Base-by-base conservation (phyloP, 2,888 invertebrate species). In the Mythimna impura region DNA sequence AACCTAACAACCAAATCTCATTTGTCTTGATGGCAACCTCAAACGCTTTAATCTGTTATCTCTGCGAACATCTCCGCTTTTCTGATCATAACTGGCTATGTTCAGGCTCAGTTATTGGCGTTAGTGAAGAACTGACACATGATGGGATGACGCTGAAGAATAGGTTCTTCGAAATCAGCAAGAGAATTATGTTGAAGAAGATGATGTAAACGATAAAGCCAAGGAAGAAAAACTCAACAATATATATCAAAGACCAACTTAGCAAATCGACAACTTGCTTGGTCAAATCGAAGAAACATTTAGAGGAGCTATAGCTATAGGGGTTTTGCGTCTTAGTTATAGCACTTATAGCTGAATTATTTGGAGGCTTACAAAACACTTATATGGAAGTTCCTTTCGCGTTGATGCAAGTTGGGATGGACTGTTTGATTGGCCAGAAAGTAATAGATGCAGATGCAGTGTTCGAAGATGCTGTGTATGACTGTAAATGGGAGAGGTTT, bases 301-400 rank as follows among this genome's bases (percentile, higher is more conserved):
- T 22, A 83, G 85, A 30, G 85, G 86, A 1, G 88, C 89, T 4
- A 83, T 91, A 14, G 90, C 89, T 7, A 72, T 89, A 12, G 91
- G 91, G 91, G 73, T 92, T 92, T 55, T 7, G 83, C 0, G 54
- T 92, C 2, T 80, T 92, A 3, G 73, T 87, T 0, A 88, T 91
- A 47, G 81, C 90, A n/a, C n/a, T n/a, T n/a, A n/a, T n/a, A n/a
- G n/a, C n/a, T 2, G 90, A 89, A 76, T 64, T 92, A 8, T 81
- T 92, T 1, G 91, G 89, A 0, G 89, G 90, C 2, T 58, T 92
- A 47, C 87, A 91, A 57, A 90, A 91, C 22, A 91, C 91, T 0
- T 90, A 86, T 55, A 36, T 91, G 10, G 80, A 90, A 57, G 68
- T 92, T 17, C 89, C 90, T 0, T 92, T 86, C 58, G 87, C 89